Conservation (phyloP, 2,113 vertebrate species). For the Peromyscus maniculatus region DNA sequence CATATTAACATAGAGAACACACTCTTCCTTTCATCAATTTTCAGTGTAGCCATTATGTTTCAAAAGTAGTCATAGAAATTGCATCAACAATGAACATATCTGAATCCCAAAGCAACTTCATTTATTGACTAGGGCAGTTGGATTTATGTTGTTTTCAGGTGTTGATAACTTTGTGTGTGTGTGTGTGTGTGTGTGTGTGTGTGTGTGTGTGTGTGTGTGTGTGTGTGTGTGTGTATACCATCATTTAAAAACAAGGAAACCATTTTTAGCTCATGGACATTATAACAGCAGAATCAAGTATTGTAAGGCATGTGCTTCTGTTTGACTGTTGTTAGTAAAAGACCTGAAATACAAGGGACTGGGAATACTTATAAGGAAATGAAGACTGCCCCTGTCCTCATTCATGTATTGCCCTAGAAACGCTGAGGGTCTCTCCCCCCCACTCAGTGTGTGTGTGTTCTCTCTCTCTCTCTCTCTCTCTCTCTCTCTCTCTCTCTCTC, state of each 20-base stretch:
- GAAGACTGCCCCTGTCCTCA: not conserved
- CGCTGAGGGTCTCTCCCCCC: not conserved
- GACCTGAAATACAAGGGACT: not conserved
- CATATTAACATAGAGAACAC: not conserved
- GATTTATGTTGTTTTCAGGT: not conserved
- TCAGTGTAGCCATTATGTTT: not conserved
- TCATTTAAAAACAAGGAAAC: not conserved
- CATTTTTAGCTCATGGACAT: not conserved
- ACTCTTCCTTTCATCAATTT: no score
- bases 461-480: not conserved
- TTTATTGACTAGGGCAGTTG: not conserved
- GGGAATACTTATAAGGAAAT: not conserved
- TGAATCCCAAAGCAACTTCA: not conserved
- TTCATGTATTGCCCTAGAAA: not conserved
- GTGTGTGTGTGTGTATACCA: not conserved
- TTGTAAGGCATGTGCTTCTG: not conserved
- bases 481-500: not conserved
- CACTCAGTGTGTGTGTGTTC: not conserved
- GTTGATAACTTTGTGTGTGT: not conserved
- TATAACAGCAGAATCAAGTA: not conserved
- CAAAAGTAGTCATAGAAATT: not conserved
- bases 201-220: no score
- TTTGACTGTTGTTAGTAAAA: not conserved
- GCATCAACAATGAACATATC: not conserved
- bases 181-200: not conserved